Evolutionary conservation across 1,140 invertebrate genomes (phyloP), one percentile per base, ranked within the genome.

Genomic region (Cataglyphis hispanica): DNA sequence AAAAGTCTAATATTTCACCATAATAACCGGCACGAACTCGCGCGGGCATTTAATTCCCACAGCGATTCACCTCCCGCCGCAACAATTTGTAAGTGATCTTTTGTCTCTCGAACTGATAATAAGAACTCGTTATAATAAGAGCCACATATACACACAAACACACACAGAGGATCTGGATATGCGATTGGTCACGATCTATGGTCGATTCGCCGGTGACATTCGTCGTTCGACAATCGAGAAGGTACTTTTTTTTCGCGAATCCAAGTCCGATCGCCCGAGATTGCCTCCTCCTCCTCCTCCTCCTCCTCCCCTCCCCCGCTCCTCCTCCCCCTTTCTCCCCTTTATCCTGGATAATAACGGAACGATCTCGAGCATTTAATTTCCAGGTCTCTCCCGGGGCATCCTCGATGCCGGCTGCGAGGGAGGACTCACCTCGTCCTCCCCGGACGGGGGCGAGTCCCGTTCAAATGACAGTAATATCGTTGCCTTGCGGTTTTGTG

Each of bases 401-500:
- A 63, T 31, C 22, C 63, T 37, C 37, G 16, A 34, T 70, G 84
- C 80, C 37, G 75, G 66, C 76, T 87, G 90, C 90, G 86, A 90
- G 86, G 89, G 89, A 90, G 88, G 90, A 89, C 80, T 85, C 84
- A 76, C 84, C 43, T 46, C 13, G 0, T 80, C 31, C 84, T 66
- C 31, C 31, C 25, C 27, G 37, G 60, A 43, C 85, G 69, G 83
- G 88, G 86, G 83, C 75, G 69, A 86, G 88, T 77, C 85, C 85
- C 56, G 77, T 89, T 90, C 84, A 93, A 94, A 94, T 94, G 93
- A 94, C 93, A 94, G 93, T 94, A 94, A 94, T 94, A 94, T 92
- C 83, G 89, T 86, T 91, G 91, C 69, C 91, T 93, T 93, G 93
- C 76, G 93, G 93, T 93, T 93, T 94, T 92, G 91, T 92, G 86